Evolutionary conservation across 2,113 vertebrate species (phyloP), one percentile per base, ranked within the genome.

Genomic region (Pithys albifrons): DNA sequence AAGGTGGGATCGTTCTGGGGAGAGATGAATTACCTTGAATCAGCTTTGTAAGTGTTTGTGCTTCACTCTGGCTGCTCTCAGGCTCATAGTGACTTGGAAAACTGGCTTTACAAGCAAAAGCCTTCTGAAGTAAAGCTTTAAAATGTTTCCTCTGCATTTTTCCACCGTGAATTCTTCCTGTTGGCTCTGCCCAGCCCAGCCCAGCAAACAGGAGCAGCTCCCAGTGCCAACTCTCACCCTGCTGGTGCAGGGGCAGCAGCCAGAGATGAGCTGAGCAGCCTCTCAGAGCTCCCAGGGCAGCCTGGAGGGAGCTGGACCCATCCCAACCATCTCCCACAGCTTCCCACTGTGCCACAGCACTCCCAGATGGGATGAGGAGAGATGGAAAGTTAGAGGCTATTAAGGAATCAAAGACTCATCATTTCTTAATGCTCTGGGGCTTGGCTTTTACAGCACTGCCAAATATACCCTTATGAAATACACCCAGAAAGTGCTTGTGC

Each of bases 231-330:
- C 51, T 81, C 10, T 7, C 39, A 19, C 8, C 70, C 69, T 3
- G 19, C 9, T 24, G 18, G 6, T n/a, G 0, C 52, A 5, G 55
- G 12, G 67, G 39, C 51, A 43, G 59, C 2, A 64, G 61, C 22
- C 41, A 23, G 49, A 37, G 75, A 19, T 18, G 59, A 6, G 55
- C 12, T 1, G 25, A 49, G 76, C 91, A 66, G 46, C 86, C 52
- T 23, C 45, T 4, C 5, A 5, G 43, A 58, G 66, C 78, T 75
- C 28, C 89, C 43, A 12, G 14, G 43, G 35, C 66, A 12, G 64
- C 9, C 0, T 3, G 13, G n/a, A 35, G 46, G 13, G 41, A 3
- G 1, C 0, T 12, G 48, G 54, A 25, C 25, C 17, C 8, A 45
- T 33, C 88, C 75, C 78, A 31, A 20, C n/a, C 6, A 3, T 7